Base-by-base conservation (phyloP, 2,888 invertebrate species). In the Colletes collaris region DNA sequence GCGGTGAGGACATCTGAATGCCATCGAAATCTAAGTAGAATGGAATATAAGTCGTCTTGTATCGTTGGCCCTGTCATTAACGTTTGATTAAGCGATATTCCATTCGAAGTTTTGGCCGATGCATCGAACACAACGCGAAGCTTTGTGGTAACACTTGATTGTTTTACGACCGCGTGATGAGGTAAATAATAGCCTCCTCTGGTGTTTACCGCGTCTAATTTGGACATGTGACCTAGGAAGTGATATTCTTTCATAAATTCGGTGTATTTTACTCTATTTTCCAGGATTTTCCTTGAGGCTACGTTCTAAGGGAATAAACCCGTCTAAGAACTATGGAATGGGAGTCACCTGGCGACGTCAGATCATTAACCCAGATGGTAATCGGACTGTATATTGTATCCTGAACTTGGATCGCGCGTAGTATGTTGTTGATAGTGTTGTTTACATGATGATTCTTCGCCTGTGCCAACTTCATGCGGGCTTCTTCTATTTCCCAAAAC, bases 401-500 rank as follows among this genome's bases (percentile, higher is more conserved):
- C 81, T 4, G 44, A 35, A 3, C 6, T 3, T 16, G 10, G 5
- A 5, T 71, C 63, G 4, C 77, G 74, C 16, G 16, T 16, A 16
- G 16, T 16, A 16, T 11, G 6, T 27, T 5, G 56, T 69, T 7
- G 6, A 4, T 50, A 82, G n/a, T 82, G 77, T 7, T 35, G 2
- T 49, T 78, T 71, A 13, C 60, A 50, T 2, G 10, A 13, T 16
- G 16, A 40, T 8, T 71, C 55, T 35, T 74, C 67, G 3, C 16
- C 11, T 0, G 19, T 16, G n/a, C n/a, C n/a, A 7, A 2, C 7
- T 13, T 19, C 5, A 4, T 0, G 27, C 0, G 4, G 44, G 0
- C 19, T 58, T 70, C 56, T 13, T 73, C 79, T 0, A 73, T 27
- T 50, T 73, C 27, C 75, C 76, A 79, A 55, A 79, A 77, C 16